Evolutionary conservation across 2,888 invertebrate genomes (phyloP).

Genomic region (Scaptomyza tumidula): DNA sequence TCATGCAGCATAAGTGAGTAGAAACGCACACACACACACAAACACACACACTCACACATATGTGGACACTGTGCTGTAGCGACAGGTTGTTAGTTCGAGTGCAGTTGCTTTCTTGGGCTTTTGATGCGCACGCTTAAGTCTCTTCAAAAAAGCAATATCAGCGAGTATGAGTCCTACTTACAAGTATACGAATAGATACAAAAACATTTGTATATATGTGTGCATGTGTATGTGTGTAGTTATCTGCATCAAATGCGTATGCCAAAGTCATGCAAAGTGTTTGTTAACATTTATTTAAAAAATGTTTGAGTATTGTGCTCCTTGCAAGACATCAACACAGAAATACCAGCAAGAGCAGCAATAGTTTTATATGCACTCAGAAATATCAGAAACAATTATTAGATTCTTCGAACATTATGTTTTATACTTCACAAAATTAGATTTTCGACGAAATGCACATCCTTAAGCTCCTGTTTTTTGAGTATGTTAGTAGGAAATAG

Average conservation of each 20-base stretch:
- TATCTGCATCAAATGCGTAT: conserved; percentile 48
- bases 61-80: not conserved
- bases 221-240: conserved; percentile 2
- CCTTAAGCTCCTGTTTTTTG: no score
- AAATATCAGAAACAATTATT: no score
- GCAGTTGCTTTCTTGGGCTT: conserved; percentile 3
- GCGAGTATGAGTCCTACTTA: not conserved
- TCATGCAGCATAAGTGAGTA: conserved; percentile 4
- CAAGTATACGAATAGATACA: not conserved
- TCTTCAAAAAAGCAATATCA: conserved; percentile 9
- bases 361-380: conserved; percentile 1
- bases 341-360: conserved; percentile 1
- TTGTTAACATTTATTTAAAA: conserved; percentile 52
- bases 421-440: no score
- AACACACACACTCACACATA: not conserved
- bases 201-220: not conserved
- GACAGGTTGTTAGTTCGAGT: conserved; percentile 9
- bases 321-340: not conserved
- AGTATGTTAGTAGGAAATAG: no score
- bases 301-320: conserved; percentile 38
- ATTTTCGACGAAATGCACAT: no score
- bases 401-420: no score
- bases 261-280: conserved; percentile 53
- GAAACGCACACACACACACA: conserved; percentile 3
- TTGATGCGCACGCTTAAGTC: conserved; percentile 2